Conservation (phyloP, 2,113 vertebrate genomes). For the Ivindomyrus marchei region DNA sequence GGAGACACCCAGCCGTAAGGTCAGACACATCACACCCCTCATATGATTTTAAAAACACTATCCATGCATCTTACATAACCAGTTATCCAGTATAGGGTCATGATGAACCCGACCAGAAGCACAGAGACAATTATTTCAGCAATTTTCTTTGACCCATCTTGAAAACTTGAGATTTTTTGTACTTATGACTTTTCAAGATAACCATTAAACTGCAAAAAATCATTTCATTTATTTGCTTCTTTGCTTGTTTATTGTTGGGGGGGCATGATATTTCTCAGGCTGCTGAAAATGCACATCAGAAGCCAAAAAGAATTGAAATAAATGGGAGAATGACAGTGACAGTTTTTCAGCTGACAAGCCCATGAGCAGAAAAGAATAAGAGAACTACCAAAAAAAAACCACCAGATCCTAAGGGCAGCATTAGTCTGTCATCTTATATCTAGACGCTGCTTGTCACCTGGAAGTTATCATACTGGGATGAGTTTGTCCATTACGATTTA, state of each 20-base stretch:
- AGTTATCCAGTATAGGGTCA: not conserved
- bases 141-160: not conserved
- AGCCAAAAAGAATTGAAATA: not conserved
- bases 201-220: not conserved
- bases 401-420: conserved; percentile 8
- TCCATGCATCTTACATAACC: not conserved
- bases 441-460: not conserved
- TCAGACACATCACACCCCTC: not conserved
- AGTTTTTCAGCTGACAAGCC: not conserved
- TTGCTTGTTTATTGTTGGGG: not conserved
- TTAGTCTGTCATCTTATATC: conserved; percentile 15
- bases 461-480: conserved; percentile 11
- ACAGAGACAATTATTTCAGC: not conserved
- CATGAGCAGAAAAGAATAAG: not conserved
- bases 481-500: conserved; percentile 16
- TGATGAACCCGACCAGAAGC: not conserved
- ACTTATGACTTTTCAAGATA: not conserved
- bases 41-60: not conserved
- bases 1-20: not conserved
- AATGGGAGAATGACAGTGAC: not conserved
- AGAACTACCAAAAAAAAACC: not conserved
- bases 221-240: not conserved
- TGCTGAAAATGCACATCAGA: not conserved
- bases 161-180: not conserved
- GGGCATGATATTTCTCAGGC: not conserved